Percentiles rank a stretch among this genome's conserved stretches.
Conservation (phyloP, 2,888 invertebrate genomes). For the Perdita meconis region DNA sequence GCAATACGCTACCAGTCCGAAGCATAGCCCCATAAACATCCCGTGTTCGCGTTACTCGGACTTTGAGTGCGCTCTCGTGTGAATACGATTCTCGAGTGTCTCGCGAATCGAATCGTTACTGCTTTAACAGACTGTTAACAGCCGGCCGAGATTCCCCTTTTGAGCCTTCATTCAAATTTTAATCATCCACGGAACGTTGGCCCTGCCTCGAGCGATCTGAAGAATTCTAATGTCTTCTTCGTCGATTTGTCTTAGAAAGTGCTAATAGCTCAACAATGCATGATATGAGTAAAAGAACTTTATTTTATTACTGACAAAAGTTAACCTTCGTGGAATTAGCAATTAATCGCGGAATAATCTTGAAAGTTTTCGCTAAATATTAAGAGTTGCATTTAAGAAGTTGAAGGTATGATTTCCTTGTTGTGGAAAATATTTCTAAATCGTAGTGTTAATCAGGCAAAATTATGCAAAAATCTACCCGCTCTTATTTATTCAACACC, state of each 20-base stretch:
- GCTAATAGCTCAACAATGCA: no score
- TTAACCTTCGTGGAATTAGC: no score
- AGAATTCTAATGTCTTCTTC: not conserved
- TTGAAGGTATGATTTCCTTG: no score
- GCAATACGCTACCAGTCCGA: slow-evolving; percentile 81
- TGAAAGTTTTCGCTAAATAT: no score
- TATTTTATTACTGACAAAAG: no score
- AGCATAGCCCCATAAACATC: slow-evolving; percentile 76
- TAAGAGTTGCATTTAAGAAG: no score
- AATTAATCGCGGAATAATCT: no score
- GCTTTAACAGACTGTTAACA: slow-evolving; percentile 64
- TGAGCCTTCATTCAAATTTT: slow-evolving; percentile 44
- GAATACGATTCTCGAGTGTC: slow-evolving; percentile 76
- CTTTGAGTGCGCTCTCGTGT: slow-evolving; percentile 74
- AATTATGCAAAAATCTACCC: no score
- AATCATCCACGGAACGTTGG: slow-evolving; percentile 34
- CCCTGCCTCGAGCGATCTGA: slow-evolving; percentile 3
- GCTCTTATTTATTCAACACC: no score
- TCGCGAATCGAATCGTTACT: slow-evolving; percentile 72
- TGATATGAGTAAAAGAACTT: no score
- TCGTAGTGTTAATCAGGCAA: no score
- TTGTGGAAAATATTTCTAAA: no score
- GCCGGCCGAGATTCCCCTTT: slow-evolving; percentile 15
- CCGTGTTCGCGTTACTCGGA: slow-evolving; percentile 71
- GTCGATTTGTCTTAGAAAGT: not conserved